A percentile compares a stretch with the other conserved stretches of the same genome.
phyloP scores from a whole-genome alignment of 2,888 invertebrate species.

The Tortricodes alternella region DNA sequence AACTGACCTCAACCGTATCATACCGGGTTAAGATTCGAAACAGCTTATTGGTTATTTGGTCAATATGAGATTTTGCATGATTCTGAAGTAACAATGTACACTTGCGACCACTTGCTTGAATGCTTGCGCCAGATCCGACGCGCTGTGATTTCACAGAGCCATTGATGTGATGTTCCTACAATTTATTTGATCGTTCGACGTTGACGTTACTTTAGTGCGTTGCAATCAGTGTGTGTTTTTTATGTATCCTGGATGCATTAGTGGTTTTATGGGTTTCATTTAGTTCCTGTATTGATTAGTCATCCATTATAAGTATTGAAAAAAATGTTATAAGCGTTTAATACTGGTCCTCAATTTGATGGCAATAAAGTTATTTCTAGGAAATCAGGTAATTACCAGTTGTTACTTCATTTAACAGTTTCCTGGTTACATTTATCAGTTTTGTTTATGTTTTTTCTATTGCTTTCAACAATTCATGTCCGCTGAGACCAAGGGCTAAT shows the following conservation, averaged over 20 bases:
- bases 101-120: constrained; percentile 69
- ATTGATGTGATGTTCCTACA: constrained; percentile 44
- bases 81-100: constrained; percentile 67
- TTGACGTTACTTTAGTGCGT: background rate
- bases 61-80: constrained; percentile 29
- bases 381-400: too few species aligned
- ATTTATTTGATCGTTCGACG: constrained; percentile 38
- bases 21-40: background rate
- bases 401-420: too few species aligned
- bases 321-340: background rate
- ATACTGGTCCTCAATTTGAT: background rate
- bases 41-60: constrained; percentile 35
- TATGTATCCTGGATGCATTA: constrained; percentile 4
- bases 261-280: constrained; percentile 2
- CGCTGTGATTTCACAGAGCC: constrained; percentile 56
- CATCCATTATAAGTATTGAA: background rate
- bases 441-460: too few species aligned
- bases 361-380: background rate
- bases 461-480: too few species aligned
- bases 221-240: constrained; percentile 3
- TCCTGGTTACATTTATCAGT: too few species aligned
- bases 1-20: constrained; percentile 35
- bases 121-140: constrained; percentile 70
- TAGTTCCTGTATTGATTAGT: background rate
- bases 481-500: too few species aligned